phyloP scores from a whole-genome alignment of 2,113 vertebrate genomes.

The Hipposideros armiger region DNA sequence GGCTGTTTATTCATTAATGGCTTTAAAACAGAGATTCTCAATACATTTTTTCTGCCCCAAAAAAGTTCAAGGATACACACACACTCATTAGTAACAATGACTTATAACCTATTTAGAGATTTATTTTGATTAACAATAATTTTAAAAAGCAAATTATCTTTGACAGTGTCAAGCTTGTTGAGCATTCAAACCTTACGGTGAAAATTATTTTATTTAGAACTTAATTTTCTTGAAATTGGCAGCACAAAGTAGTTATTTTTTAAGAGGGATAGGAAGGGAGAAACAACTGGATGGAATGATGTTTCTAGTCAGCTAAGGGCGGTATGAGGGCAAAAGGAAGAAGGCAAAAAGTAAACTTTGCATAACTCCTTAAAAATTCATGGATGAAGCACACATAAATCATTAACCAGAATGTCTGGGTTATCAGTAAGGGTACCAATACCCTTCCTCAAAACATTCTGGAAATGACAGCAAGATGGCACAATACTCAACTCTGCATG shows the following conservation, averaged over 20 bases:
- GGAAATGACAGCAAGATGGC: background rate
- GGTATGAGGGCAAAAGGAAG: background rate
- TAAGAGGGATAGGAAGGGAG: background rate
- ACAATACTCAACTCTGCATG: background rate
- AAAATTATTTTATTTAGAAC: constrained; percentile 65
- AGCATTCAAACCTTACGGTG: constrained; percentile 45
- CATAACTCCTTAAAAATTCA: constrained; percentile 25
- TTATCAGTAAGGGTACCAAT: background rate
- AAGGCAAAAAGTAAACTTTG: background rate
- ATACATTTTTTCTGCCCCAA: background rate
- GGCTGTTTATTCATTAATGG: background rate
- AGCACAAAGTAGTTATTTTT: constrained; percentile 33
- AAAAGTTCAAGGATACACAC: background rate
- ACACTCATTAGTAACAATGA: constrained; percentile 28
- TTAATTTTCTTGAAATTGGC: constrained; percentile 54
- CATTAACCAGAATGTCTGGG: background rate
- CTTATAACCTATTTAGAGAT: constrained; percentile 42
- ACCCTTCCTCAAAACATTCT: background rate
- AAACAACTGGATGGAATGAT: background rate
- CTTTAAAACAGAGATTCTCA: constrained; percentile 14
- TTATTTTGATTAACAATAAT: constrained; percentile 52
- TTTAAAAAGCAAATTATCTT: constrained; percentile 61
- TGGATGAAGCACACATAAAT: background rate
- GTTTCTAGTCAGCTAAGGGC: background rate
- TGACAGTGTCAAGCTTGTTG: background rate